A percentile compares a stretch with the other conserved stretches of the same genome.
phyloP scores from a whole-genome alignment of 2,113 vertebrate genomes.

The Muscicapa adusta region DNA sequence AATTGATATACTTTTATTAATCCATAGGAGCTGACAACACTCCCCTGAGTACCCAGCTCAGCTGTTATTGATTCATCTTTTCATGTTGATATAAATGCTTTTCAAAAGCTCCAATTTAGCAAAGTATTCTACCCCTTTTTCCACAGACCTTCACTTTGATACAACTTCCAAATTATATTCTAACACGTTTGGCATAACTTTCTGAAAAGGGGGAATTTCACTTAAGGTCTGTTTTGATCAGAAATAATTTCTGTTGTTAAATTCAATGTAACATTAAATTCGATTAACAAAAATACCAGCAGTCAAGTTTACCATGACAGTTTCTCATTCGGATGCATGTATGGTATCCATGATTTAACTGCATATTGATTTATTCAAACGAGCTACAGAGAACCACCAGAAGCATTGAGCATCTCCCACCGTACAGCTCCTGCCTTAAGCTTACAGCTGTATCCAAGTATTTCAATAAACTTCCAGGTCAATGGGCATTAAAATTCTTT shows the following conservation, averaged over 20 bases:
- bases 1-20: neutral
- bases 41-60: neutral
- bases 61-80: neutral
- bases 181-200: neutral
- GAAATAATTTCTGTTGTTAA: neutral
- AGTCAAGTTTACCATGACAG: neutral
- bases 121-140: neutral
- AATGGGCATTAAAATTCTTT: neutral
- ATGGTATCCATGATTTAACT: neutral
- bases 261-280: fast-evolving
- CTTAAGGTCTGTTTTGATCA: neutral
- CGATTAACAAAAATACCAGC: neutral
- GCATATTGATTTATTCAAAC: neutral
- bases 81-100: neutral
- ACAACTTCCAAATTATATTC: neutral
- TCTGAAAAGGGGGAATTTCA: neutral
- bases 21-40: neutral
- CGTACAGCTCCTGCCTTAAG: neutral
- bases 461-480: neutral
- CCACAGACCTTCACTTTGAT: neutral
- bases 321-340: neutral
- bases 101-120: neutral
- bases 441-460: neutral
- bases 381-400: neutral
- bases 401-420: neutral